Conservation (phyloP, 2,113 vertebrate species). For the Erythrocebus patas region DNA sequence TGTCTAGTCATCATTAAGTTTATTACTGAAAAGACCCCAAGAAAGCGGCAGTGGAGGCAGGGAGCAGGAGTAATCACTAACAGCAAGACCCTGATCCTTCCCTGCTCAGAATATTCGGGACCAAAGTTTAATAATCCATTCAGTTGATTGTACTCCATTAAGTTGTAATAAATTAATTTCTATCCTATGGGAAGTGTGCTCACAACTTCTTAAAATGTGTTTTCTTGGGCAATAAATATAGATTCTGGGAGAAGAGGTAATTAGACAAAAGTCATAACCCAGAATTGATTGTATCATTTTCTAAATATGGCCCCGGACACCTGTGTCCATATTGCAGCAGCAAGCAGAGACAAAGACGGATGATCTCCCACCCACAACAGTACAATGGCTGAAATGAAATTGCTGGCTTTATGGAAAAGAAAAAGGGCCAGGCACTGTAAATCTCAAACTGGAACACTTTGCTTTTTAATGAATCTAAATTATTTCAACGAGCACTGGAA, state of each 20-base stretch:
- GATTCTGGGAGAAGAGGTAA: background rate
- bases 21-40: background rate
- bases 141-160: background rate
- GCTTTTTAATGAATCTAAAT: conserved; percentile 50
- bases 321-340: background rate
- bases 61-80: background rate
- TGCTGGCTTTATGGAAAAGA: background rate
- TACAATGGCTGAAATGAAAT: background rate
- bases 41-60: background rate
- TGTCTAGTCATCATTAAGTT: background rate
- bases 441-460: conserved; percentile 26
- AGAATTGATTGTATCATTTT: background rate
- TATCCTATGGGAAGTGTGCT: background rate
- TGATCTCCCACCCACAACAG: background rate
- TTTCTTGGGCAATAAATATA: background rate
- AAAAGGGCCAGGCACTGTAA: background rate
- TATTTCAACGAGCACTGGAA: conserved; percentile 20
- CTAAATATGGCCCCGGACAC: background rate
- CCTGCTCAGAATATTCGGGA: background rate
- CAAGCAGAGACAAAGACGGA: background rate
- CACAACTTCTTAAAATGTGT: background rate
- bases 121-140: background rate
- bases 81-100: background rate
- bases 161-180: conserved; percentile 37
- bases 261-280: conserved; percentile 28